These are phyloP conservation scores for Zhuqinia jingwanae DNA, from an alignment of 2,888 invertebrate genomes.

Conservation along the genomic window DNA sequence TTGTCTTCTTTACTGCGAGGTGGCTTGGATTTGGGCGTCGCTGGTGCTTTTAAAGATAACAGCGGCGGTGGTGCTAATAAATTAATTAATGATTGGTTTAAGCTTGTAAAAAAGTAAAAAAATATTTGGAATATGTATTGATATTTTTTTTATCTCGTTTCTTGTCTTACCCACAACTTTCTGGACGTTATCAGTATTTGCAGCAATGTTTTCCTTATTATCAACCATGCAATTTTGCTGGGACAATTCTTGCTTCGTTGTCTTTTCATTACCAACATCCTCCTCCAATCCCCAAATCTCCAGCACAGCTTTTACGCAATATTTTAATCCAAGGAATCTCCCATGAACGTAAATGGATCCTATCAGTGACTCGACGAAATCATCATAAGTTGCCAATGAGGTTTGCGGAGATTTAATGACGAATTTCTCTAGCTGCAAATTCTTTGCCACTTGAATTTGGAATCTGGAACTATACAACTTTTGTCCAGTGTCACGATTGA, in stretches of 20 bases:
- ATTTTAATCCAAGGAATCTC: not conserved
- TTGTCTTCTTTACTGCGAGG: not conserved
- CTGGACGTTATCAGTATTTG: not conserved
- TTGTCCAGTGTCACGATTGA: slow-evolving; percentile 45
- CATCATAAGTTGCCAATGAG: slow-evolving; percentile 1
- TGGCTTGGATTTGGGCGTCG: not conserved
- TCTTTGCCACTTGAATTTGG: slow-evolving; percentile 46
- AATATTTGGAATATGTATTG: no score
- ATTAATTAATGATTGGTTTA: no score
- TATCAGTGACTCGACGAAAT: slow-evolving; percentile 42
- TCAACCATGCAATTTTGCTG: no score
- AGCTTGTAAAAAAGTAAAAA: no score
- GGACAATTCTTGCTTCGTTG: not conserved
- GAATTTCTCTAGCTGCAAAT: slow-evolving; percentile 18
- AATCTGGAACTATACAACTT: slow-evolving; percentile 48
- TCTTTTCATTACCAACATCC: not conserved
- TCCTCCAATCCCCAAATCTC: slow-evolving; percentile 34
- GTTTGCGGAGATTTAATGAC: slow-evolving; percentile 44
- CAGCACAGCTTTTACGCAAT: not conserved
- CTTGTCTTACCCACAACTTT: not conserved
- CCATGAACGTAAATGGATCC: slow-evolving; percentile 34
- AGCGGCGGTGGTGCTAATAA: not conserved
- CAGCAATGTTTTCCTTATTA: not conserved
- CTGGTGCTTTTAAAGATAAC: no score
- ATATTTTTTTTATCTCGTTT: not conserved